Evolutionary conservation across 2,113 vertebrate genomes (phyloP), one percentile per base, ranked within the genome.

Genomic region (Siniperca chuatsi): DNA sequence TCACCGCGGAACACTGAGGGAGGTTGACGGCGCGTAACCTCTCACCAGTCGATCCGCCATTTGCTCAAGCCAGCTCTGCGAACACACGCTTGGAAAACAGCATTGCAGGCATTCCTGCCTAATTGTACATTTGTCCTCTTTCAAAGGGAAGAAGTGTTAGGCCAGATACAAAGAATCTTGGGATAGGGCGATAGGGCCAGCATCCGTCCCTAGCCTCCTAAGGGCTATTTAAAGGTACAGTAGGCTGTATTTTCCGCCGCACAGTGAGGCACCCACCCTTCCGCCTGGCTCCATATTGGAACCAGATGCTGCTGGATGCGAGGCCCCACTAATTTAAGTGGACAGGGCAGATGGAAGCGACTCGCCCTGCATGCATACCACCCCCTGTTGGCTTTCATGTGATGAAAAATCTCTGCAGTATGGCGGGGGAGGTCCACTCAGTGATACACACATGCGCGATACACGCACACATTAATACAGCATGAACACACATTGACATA

Each of bases 201-300:
- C 94, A 95, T 95, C 94, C 91, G 93, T 95, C 94, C 94, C 91
- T 87, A 91, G 91, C 95, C 93, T 94, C 94, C 95, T 94, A 85
- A 95, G 93, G 92, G 95, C 95, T 96, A 96, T 96, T 96, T 96
- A 95, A 96, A 96, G 95, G 95, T 95, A 93, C 95, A 94, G 95
- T 95, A 95, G 95, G 95, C 95, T 96, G 95, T 96, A 96, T 95
- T 96, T 96, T 96, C 94, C 95, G 92, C 96, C 88, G 91, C 95
- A 94, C 93, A 94, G 90, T 87, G 92, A 94, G 93, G 95, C 93
- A 96, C 94, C 96, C 96, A 95, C 95, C 95, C 96, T 96, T 96
- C 96, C 95, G 95, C 95, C 94, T 87, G 89, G 90, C 89, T 95
- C 91, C 95, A 95, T 96, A 96, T 96, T 96, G 95, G 94, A 96